Evolutionary conservation across 1,140 invertebrate genomes (phyloP).

Genomic region (Penaeus japonicus): DNA sequence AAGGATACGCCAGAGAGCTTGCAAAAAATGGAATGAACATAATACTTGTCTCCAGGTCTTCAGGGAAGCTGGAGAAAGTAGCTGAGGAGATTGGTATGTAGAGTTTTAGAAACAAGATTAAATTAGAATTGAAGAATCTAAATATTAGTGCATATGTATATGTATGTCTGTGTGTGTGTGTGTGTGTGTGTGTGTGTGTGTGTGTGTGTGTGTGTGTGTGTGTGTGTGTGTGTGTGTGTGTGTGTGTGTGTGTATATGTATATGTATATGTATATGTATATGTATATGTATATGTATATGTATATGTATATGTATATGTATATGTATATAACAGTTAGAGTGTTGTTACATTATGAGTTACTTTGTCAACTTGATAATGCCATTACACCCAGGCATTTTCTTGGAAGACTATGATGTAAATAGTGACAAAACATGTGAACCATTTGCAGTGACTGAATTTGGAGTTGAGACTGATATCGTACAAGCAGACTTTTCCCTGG

Average conservation of each 20-base stretch:
- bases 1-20: slow-evolving; percentile 66
- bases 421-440: not conserved
- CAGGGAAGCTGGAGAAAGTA: slow-evolving; percentile 73
- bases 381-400: not conserved
- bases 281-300: no score
- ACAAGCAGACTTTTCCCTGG: slow-evolving; percentile 64
- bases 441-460: slow-evolving; percentile 46
- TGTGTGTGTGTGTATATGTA: no score
- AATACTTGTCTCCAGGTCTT: slow-evolving; percentile 85
- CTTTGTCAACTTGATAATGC: no score
- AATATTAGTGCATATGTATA: not conserved
- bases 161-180: no score
- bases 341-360: no score
- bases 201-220: no score
- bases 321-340: not conserved
- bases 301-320: no score
- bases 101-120: no score
- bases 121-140: not conserved
- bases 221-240: no score
- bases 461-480: slow-evolving; percentile 62
- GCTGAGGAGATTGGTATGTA: slow-evolving; percentile 36
- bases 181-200: no score
- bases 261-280: no score
- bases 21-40: slow-evolving; percentile 77
- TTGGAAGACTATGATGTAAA: not conserved